Evolutionary conservation across 2,888 invertebrate species (phyloP), one percentile per base, ranked within the genome.

Genomic region (Diarsia brunnea): DNA sequence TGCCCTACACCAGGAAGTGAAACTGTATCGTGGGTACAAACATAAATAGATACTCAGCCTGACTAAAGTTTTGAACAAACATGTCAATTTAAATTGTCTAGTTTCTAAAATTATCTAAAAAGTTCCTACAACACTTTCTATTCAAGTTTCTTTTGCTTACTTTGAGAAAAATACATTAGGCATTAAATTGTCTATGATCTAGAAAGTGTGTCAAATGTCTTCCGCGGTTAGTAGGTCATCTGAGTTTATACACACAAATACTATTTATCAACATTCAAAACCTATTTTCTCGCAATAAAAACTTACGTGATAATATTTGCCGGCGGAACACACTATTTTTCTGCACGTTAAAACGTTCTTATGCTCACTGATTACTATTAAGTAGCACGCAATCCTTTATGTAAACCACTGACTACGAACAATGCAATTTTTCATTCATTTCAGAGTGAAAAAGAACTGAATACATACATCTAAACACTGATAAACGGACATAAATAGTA

Each of bases 401-500:
- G 76, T 85, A 76, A 79, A 81, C 64, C 45, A 84, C 47, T 21
- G 69, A 64, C 69, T 73, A 16, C 27, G 73, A 78, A 67, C 73
- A 76, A 70, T 66, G 66, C 75, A 31, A 66, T 79, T 84, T 87
- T 84, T 76, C 67, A 75, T 78, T 75, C 75, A 83, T 82, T 84
- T 82, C 78, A 80, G 75, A 75, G 75, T 67, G 73, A 83, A 88
- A 84, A 79, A 78, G 75, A 79, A 79, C 66, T 79, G 66, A 84
- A 81, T 67, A 76, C 77, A 79, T 82, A 85, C 73, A 86, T 87
- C 69, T 73, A 87, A 67, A 82, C 85, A 86, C 77, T 86, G 86
- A 87, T 81, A 90, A 84, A 85, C 78, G 76, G 66, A 89, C 87
- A 74, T 79, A 87, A 89, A 90, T 88, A 84, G 83, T 87, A 81